These are phyloP conservation scores for Ooceraea biroi DNA, from an alignment of 1,140 invertebrate species.

Conservation along the genomic window DNA sequence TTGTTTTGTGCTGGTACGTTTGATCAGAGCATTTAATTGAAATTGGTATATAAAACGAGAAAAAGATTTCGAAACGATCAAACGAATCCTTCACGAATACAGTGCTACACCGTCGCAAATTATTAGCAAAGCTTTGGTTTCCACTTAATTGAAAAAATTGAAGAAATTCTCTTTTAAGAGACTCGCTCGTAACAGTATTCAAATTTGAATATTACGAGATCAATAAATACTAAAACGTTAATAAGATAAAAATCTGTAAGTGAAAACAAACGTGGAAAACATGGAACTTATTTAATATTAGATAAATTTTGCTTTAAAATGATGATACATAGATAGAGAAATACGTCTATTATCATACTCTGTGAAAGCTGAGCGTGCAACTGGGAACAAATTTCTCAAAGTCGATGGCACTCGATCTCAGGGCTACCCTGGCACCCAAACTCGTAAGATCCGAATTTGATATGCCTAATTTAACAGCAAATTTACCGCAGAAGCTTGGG, in stretches of 20 bases:
- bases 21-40: constrained; percentile 4
- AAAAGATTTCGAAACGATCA: not conserved
- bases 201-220: not conserved
- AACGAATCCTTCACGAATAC: not conserved
- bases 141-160: too few relatives aligned
- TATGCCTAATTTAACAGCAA: constrained; percentile 48
- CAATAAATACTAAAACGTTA: not conserved
- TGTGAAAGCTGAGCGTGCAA: not conserved
- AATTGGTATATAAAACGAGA: not conserved
- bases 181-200: too few relatives aligned
- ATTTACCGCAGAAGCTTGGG: constrained; percentile 13
- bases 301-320: not conserved
- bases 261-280: not conserved
- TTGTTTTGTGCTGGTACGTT: not conserved
- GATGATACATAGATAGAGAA: not conserved
- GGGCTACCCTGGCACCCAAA: not conserved
- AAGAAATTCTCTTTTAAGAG: too few relatives aligned
- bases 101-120: not conserved
- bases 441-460: constrained; percentile 34
- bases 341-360: not conserved
- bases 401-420: constrained; percentile 5
- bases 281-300: not conserved
- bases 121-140: too few relatives aligned
- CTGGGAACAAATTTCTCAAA: not conserved
- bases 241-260: not conserved